These are phyloP conservation scores for Oxygymnocypris stewartii DNA, from an alignment of 2,113 vertebrate genomes.

Conservation along the genomic window DNA sequence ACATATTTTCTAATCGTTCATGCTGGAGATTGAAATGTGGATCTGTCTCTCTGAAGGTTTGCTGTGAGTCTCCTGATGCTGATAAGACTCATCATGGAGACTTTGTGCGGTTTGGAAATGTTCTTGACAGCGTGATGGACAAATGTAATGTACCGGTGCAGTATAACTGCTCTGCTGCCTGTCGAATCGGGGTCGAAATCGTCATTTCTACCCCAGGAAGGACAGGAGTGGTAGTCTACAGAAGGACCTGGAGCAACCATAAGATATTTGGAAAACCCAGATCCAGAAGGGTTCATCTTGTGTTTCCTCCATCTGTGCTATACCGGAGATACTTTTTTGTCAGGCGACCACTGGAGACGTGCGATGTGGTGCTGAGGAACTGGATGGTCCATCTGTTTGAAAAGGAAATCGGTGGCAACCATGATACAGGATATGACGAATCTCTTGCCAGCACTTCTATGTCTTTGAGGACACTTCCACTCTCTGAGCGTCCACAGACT, in stretches of 20 bases:
- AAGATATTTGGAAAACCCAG: conserved; percentile 66
- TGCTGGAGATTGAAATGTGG: not conserved
- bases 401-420: conserved; percentile 49
- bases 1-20: not conserved
- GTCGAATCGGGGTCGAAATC: conserved; percentile 80
- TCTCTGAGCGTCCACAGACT: conserved; percentile 77
- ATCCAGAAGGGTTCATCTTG: conserved; percentile 76
- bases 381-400: conserved; percentile 75
- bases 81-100: conserved; percentile 62
- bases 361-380: conserved; percentile 78
- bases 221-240: conserved; percentile 80
- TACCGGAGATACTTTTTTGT: conserved; percentile 80
- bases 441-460: conserved; percentile 75
- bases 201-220: conserved; percentile 79
- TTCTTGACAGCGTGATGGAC: conserved; percentile 77
- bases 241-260: conserved; percentile 81
- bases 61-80: conserved; percentile 62
- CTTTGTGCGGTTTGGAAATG: conserved; percentile 80
- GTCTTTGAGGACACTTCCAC: conserved; percentile 74
- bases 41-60: conserved; percentile 64
- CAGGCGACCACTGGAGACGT: conserved; percentile 73
- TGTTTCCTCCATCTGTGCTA: conserved; percentile 81
- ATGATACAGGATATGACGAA: conserved; percentile 63
- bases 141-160: conserved; percentile 77
- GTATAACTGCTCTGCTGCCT: conserved; percentile 84